Evolutionary conservation across 2,113 vertebrate species (phyloP).

Genomic region (Nerophis ophidion): DNA sequence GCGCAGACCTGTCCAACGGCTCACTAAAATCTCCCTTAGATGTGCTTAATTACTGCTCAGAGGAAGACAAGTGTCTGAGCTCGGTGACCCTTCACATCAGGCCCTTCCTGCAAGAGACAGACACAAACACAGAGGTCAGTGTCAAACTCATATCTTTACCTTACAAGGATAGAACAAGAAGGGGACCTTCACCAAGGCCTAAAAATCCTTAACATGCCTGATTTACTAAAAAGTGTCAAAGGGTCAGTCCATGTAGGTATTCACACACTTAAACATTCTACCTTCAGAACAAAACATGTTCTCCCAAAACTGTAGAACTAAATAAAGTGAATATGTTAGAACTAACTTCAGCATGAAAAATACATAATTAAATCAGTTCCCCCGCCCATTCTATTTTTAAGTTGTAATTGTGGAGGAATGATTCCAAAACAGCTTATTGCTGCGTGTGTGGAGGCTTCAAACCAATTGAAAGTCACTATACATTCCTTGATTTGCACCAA

Average conservation of each 20-base stretch:
- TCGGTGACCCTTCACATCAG: constrained; percentile 48
- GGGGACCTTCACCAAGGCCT: background rate
- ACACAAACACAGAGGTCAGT: constrained; percentile 52
- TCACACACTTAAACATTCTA: too few species aligned
- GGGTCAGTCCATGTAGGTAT: background rate
- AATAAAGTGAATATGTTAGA: too few species aligned
- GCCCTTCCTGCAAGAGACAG: constrained; percentile 55
- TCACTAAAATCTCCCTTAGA: constrained; percentile 5
- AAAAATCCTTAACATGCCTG: background rate
- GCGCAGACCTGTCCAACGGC: constrained; percentile 4
- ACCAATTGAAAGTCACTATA: too few species aligned
- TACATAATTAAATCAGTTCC: too few species aligned
- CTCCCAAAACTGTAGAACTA: too few species aligned
- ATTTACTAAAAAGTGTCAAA: background rate
- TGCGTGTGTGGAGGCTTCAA: too few species aligned
- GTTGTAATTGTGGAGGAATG: too few species aligned
- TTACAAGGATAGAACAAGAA: constrained; percentile 34
- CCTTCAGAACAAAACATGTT: too few species aligned
- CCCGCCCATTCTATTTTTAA: too few species aligned
- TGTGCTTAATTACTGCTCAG: constrained; percentile 24
- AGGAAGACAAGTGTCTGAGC: constrained; percentile 43
- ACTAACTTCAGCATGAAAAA: too few species aligned
- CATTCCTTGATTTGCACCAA: too few species aligned
- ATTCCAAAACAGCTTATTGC: too few species aligned
- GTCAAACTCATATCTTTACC: constrained; percentile 40